These are phyloP conservation scores for Kryptolebias marmoratus DNA, from an alignment of 2,113 vertebrate species.

Conservation along the genomic window DNA sequence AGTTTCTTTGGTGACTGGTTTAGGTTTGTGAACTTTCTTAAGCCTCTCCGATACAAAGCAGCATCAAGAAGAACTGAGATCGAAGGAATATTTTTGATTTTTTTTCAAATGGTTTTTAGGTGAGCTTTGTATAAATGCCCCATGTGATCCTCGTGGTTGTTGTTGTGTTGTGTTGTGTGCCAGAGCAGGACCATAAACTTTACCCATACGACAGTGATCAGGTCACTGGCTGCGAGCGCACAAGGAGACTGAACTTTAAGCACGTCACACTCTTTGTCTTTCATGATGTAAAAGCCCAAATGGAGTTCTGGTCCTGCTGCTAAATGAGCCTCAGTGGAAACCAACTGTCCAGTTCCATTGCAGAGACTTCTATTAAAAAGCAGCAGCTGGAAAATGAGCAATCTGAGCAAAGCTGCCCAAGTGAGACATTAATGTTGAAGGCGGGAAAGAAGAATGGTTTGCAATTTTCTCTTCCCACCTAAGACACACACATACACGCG, in stretches of 20 bases:
- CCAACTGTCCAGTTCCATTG: constrained; percentile 58
- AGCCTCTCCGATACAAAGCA: no score
- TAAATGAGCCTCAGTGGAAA: constrained; percentile 50
- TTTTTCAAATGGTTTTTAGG: neutral
- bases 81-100: no score
- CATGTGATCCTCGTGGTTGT: neutral
- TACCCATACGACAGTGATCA: neutral
- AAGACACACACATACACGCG: constrained; percentile 2
- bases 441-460: constrained; percentile 60
- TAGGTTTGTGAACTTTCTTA: no score
- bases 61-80: no score
- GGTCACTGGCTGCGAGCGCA: neutral
- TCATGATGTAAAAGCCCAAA: constrained; percentile 31
- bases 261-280: constrained; percentile 22
- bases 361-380: constrained; percentile 68
- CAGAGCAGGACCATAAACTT: constrained; percentile 2
- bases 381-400: constrained; percentile 77
- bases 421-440: constrained; percentile 66
- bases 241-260: constrained; percentile 4
- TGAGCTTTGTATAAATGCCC: neutral
- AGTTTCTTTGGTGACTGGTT: no score
- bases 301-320: constrained; percentile 24
- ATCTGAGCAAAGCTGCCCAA: constrained; percentile 69
- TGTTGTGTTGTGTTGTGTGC: neutral
- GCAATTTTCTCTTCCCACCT: constrained; percentile 53